These are phyloP conservation scores for Potamarius usumacintae DNA, from an alignment of 2,113 vertebrate genomes.

Conservation along the genomic window DNA sequence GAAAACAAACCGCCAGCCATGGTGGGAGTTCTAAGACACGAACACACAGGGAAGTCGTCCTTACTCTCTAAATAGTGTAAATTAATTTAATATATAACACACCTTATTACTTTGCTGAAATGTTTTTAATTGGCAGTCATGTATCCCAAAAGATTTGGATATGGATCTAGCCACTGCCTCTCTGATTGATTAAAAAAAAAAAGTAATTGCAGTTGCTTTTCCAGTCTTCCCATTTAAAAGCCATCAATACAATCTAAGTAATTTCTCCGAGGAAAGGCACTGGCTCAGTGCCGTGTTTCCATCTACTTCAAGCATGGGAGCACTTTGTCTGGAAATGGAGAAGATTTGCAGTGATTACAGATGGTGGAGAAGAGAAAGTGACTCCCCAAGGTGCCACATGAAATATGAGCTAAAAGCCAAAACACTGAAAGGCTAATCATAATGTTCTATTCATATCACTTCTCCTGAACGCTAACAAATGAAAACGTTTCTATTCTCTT, in stretches of 20 bases:
- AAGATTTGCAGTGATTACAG: conserved; percentile 38
- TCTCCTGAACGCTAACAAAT: not conserved
- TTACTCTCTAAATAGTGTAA: not conserved
- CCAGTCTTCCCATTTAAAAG: conserved; percentile 15
- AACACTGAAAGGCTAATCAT: conserved; percentile 15
- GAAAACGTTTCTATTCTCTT: conserved; percentile 11
- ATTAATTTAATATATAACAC: not conserved
- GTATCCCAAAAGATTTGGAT: not conserved
- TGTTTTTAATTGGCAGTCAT: not conserved
- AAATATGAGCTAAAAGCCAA: conserved; percentile 20
- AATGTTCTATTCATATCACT: not conserved
- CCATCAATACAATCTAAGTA: not conserved
- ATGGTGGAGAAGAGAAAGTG: conserved; percentile 3
- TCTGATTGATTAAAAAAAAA: conserved; percentile 2
- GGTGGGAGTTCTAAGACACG: conserved; percentile 86
- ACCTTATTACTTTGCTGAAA: not conserved
- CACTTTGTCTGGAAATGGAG: conserved; percentile 5
- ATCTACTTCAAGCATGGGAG: conserved; percentile 23
- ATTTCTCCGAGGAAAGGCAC: conserved; percentile 34
- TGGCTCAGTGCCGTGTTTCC: conserved; percentile 14
- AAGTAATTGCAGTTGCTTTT: conserved; percentile 3
- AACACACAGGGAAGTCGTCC: not conserved
- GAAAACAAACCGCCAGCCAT: conserved; percentile 98
- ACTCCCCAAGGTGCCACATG: conserved; percentile 26
- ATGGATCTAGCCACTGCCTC: not conserved